These are phyloP conservation scores for Pogonomyrmex californicus DNA, from an alignment of 1,140 invertebrate genomes.

Conservation along the genomic window DNA sequence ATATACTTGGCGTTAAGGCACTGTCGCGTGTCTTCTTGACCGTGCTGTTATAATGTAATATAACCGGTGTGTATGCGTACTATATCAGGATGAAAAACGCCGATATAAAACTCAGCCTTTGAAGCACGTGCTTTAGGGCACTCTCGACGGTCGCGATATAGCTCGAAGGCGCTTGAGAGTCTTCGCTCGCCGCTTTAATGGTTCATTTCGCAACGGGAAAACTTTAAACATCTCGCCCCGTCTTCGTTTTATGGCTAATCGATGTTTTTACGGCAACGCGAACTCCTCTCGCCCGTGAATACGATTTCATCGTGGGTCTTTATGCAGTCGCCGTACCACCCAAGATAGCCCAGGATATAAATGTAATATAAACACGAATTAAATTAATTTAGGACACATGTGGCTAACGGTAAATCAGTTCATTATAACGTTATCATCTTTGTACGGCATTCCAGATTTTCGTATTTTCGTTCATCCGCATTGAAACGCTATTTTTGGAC, in stretches of 20 bases:
- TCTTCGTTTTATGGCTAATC: slow-evolving; percentile 75
- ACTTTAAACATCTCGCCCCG: slow-evolving; percentile 70
- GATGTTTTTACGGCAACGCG: slow-evolving; percentile 68
- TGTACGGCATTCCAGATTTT: neutral
- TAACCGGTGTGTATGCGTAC: slow-evolving; percentile 13
- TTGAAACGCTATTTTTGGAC: neutral
- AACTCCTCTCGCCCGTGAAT: slow-evolving; percentile 44
- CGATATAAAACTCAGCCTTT: slow-evolving; percentile 58
- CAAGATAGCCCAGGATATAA: slow-evolving; percentile 6
- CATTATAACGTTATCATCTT: neutral
- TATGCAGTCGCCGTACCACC: slow-evolving; percentile 11
- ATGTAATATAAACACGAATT: slow-evolving; percentile 39
- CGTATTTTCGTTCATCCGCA: neutral
- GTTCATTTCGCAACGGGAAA: slow-evolving; percentile 74
- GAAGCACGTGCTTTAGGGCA: slow-evolving; percentile 60
- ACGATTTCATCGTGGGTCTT: slow-evolving; percentile 40
- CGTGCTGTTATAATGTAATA: slow-evolving; percentile 30
- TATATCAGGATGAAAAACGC: slow-evolving; percentile 47
- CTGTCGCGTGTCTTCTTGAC: neutral
- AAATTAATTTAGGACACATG: slow-evolving; percentile 29
- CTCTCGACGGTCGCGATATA: slow-evolving; percentile 51
- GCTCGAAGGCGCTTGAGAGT: slow-evolving; percentile 50
- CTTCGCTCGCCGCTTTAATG: slow-evolving; percentile 71
- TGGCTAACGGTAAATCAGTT: slow-evolving; percentile 22
- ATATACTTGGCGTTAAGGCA: neutral